These are phyloP conservation scores for Ferdinandea cuprea DNA, from an alignment of 2,888 invertebrate species.

Conservation along the genomic window DNA sequence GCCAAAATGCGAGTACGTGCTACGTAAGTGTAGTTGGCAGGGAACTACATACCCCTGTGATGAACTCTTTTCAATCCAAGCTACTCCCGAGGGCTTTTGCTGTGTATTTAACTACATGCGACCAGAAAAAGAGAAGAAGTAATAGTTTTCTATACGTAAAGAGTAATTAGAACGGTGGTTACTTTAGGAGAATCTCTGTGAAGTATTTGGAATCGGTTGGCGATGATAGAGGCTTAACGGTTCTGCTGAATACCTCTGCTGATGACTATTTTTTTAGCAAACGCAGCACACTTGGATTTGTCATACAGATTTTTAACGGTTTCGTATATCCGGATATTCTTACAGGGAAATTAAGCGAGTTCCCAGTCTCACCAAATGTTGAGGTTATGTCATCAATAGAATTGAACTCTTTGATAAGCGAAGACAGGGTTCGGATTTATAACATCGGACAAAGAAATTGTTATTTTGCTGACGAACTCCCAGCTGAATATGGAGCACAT, in stretches of 20 bases:
- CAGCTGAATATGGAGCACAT: conserved; percentile 44
- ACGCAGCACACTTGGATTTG: conserved; percentile 75
- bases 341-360: conserved; percentile 71
- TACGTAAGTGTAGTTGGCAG: conserved; percentile 77
- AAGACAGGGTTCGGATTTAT: conserved; percentile 72
- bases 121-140: conserved; percentile 20
- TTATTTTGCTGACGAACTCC: conserved; percentile 77
- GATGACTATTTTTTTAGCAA: conserved; percentile 77
- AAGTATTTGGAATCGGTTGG: conserved; percentile 63
- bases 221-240: conserved; percentile 71
- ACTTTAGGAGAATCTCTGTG: conserved; percentile 1
- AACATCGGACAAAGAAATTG: conserved; percentile 76
- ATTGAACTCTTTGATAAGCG: conserved; percentile 72
- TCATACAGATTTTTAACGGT: conserved; percentile 77
- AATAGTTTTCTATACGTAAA: background rate
- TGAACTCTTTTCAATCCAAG: conserved; percentile 75
- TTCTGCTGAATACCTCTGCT: conserved; percentile 77
- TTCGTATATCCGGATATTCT: conserved; percentile 74
- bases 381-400: conserved; percentile 71
- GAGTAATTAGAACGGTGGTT: background rate
- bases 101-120: conserved; percentile 78
- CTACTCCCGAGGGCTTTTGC: conserved; percentile 76
- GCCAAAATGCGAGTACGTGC: conserved; percentile 77
- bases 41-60: conserved; percentile 73
- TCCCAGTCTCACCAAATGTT: conserved; percentile 75